Evolutionary conservation across 2,113 vertebrate genomes (phyloP).

Genomic region (Tapirus terrestris): DNA sequence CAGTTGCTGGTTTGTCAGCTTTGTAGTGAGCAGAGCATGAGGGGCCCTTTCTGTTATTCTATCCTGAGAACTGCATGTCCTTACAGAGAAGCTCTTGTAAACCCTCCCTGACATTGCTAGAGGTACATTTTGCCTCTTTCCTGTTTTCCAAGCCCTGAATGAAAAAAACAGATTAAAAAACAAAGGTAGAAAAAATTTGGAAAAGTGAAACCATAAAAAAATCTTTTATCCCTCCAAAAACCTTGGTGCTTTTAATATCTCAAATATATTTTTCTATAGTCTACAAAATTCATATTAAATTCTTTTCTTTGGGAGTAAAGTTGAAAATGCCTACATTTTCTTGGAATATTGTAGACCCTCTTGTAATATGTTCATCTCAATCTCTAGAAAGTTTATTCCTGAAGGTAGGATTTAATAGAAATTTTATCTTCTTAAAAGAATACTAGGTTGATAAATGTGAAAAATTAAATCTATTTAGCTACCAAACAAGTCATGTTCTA

Average conservation of each 20-base stretch:
- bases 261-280: not conserved
- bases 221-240: not conserved
- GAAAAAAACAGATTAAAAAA: not conserved
- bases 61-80: not conserved
- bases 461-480: not conserved
- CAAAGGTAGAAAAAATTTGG: not conserved
- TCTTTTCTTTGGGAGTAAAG: constrained; percentile 16
- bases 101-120: not conserved
- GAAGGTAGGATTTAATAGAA: not conserved
- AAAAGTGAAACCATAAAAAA: not conserved
- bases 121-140: not conserved
- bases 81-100: not conserved
- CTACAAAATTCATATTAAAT: not conserved
- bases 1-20: not conserved
- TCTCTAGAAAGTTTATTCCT: constrained; percentile 9
- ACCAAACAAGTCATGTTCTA: not conserved
- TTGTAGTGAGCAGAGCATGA: not conserved
- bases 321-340: not conserved
- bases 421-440: not conserved
- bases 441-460: not conserved
- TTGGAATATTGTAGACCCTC: not conserved
- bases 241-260: not conserved
- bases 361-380: not conserved
- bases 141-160: constrained; percentile 32
- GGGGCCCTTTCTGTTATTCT: not conserved